These are phyloP conservation scores for Prorops nasuta DNA, from an alignment of 1,140 invertebrate genomes.

Conservation along the genomic window DNA sequence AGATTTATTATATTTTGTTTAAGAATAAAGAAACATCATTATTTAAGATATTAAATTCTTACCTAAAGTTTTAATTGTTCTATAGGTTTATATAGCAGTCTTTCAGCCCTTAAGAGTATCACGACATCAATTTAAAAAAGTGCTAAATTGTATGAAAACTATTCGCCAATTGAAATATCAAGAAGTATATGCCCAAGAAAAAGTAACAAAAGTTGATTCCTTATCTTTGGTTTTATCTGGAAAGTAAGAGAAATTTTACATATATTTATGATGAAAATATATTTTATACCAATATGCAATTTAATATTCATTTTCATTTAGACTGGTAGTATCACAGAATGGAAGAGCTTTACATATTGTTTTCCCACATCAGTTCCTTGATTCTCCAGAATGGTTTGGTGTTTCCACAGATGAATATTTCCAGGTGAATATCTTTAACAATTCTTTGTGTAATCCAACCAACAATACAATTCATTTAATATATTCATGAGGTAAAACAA, in stretches of 20 bases:
- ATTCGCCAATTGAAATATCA: conserved; percentile 77
- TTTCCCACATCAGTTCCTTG: conserved; percentile 86
- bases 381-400: conserved; percentile 91
- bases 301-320: conserved; percentile 43
- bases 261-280: not conserved
- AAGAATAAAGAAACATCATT: no score
- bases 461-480: conserved; percentile 6
- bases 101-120: conserved; percentile 82
- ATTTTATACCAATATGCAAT: conserved; percentile 3
- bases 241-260: conserved; percentile 62
- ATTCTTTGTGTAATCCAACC: not conserved
- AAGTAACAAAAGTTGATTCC: conserved; percentile 84
- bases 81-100: conserved; percentile 75
- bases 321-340: conserved; percentile 84
- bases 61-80: conserved; percentile 21
- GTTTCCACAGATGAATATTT: conserved; percentile 86
- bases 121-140: conserved; percentile 77
- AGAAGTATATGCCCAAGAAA: conserved; percentile 86
- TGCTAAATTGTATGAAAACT: conserved; percentile 78
- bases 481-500: conserved; percentile 2
- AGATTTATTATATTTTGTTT: no score
- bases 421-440: conserved; percentile 63
- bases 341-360: conserved; percentile 84
- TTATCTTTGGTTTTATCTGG: conserved; percentile 82
- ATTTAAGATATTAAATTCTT: no score